Evolutionary conservation across 2,888 invertebrate species (phyloP).

Genomic region (Apotomis capreana): DNA sequence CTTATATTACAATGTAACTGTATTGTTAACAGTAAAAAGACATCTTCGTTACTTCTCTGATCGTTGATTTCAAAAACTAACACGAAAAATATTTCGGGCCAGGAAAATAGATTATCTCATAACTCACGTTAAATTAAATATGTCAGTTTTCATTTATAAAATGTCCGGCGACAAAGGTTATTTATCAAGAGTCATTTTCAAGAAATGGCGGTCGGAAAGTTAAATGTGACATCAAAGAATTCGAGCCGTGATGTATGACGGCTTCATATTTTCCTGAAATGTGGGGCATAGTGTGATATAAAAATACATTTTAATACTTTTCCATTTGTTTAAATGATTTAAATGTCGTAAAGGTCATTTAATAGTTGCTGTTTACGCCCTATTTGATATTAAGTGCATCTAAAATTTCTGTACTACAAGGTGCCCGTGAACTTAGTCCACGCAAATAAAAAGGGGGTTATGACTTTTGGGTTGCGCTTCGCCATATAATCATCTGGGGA

Average conservation of each 20-base stretch:
- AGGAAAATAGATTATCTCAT: constrained; percentile 34
- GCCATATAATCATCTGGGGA: no score
- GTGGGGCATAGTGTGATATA: constrained; percentile 36
- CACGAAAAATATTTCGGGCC: constrained; percentile 1
- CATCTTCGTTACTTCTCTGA: neutral
- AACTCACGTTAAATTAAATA: constrained; percentile 39
- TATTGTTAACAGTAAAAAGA: neutral
- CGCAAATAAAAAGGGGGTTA: no score
- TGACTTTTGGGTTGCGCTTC: no score
- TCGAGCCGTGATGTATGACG: constrained; percentile 55
- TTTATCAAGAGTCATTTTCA: constrained; percentile 43
- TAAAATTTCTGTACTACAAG: no score
- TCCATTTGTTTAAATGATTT: neutral
- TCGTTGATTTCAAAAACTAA: constrained; percentile 3
- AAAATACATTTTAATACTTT: constrained; percentile 23
- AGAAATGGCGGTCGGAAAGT: constrained; percentile 46
- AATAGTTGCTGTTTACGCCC: neutral
- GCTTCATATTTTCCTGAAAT: constrained; percentile 55
- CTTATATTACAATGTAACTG: neutral
- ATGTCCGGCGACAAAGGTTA: constrained; percentile 42
- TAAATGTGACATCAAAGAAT: constrained; percentile 64
- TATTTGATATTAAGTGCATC: no score
- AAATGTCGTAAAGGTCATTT: neutral
- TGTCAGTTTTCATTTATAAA: constrained; percentile 39
- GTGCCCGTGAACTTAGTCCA: no score